These are phyloP conservation scores for Rapana venosa DNA, from an alignment of 2,888 invertebrate species.

Conservation along the genomic window DNA sequence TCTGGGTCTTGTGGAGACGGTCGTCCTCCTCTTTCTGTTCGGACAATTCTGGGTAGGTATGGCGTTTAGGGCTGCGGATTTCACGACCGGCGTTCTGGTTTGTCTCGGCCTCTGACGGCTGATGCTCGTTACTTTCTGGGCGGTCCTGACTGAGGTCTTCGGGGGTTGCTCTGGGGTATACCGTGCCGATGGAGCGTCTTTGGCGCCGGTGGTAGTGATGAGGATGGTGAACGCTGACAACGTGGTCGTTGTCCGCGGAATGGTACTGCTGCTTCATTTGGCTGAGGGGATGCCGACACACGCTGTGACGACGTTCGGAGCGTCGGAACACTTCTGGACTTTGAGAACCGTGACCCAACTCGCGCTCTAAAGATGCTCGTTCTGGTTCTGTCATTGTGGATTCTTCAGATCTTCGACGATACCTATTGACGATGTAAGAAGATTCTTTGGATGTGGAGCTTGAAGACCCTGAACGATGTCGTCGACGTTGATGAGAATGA, in stretches of 20 bases:
- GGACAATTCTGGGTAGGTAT: neutral
- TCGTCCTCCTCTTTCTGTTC: neutral
- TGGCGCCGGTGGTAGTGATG: neutral
- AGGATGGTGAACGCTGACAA: neutral
- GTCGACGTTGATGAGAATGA: neutral
- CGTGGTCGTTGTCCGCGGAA: neutral
- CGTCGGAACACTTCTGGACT: neutral
- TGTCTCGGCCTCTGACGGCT: no score
- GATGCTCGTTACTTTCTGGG: neutral
- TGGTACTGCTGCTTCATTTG: conserved; percentile 2
- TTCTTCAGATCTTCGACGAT: neutral
- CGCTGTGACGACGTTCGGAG: neutral
- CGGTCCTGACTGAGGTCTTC: neutral
- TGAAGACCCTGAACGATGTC: neutral
- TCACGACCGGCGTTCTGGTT: neutral
- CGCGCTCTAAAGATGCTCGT: neutral
- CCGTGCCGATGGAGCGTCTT: neutral
- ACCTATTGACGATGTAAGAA: neutral
- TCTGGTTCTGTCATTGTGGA: no score
- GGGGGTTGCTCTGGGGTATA: neutral
- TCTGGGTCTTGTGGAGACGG: neutral
- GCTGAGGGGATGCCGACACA: neutral
- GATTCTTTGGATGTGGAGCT: neutral
- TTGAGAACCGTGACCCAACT: neutral
- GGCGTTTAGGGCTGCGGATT: neutral